Evolutionary conservation across 2,797 vertebrate species (phyloP).

Genomic region (Halcyon leucocephala): DNA sequence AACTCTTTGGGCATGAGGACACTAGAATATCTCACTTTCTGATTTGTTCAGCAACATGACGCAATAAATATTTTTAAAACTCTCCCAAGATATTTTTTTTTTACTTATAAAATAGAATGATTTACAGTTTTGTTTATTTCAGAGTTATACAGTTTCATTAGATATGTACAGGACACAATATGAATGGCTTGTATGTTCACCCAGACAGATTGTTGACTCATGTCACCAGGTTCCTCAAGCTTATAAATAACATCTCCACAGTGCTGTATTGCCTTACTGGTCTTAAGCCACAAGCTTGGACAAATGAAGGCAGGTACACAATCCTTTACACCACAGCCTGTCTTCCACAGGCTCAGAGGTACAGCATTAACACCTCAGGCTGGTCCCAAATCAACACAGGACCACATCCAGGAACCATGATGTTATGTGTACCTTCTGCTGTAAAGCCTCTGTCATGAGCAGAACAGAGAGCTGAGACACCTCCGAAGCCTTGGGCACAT

Average conservation of each 20-base stretch:
- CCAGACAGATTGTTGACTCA: background rate
- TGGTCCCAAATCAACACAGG: background rate
- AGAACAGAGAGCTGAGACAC: background rate
- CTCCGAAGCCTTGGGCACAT: background rate
- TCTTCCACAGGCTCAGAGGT: background rate
- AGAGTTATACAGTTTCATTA: background rate
- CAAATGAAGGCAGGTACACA: background rate
- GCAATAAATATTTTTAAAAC: background rate
- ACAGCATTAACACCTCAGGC: background rate
- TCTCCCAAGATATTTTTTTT: background rate
- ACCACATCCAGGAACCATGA: background rate
- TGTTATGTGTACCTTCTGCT: background rate
- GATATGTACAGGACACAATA: background rate
- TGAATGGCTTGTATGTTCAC: background rate
- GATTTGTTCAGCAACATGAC: background rate
- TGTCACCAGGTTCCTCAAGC: background rate
- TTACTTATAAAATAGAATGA: background rate
- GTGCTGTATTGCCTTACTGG: background rate
- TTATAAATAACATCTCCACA: background rate
- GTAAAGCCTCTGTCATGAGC: background rate
- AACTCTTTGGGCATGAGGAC: background rate
- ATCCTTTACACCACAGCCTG: background rate
- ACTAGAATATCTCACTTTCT: background rate
- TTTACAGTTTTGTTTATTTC: constrained; percentile 5
- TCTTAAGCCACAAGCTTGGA: background rate